phyloP scores from a whole-genome alignment of 2,113 vertebrate genomes.

The Lates calcarifer region DNA sequence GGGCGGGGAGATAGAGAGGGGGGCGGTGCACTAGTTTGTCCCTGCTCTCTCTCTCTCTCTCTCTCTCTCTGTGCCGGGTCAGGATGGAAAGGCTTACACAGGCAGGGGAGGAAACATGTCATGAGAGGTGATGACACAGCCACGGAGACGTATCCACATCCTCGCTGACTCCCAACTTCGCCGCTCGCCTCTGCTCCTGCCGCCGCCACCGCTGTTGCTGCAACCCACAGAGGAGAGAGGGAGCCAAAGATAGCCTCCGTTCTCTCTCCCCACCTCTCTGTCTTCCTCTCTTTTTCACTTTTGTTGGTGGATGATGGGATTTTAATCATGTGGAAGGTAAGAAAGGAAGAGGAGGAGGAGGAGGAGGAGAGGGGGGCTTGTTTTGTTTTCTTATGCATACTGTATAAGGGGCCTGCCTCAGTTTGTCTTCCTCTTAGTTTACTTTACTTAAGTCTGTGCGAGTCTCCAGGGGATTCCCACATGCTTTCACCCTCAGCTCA shows the following conservation, averaged over 20 bases:
- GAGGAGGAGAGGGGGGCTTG: neutral
- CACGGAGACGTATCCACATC: constrained; percentile 67
- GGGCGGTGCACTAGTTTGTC: constrained; percentile 70
- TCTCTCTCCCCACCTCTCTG: constrained; percentile 36
- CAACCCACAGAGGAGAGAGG: constrained; percentile 63
- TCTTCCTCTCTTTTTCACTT: constrained; percentile 70
- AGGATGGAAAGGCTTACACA: constrained; percentile 77
- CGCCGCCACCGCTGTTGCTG: constrained; percentile 9
- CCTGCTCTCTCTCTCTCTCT: constrained; percentile 50
- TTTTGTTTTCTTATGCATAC: constrained; percentile 1
- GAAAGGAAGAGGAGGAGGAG: constrained; percentile 4
- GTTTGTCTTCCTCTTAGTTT: constrained; percentile 52
- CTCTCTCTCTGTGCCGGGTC: constrained; percentile 66
- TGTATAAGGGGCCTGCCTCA: constrained; percentile 8
- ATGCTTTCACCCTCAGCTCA: constrained; percentile 34
- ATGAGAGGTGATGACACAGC: constrained; percentile 82
- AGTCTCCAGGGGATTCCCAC: constrained; percentile 57
- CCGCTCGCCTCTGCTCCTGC: constrained; percentile 17
- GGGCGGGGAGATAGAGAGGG: constrained; percentile 38
- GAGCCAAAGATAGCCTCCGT: constrained; percentile 63
- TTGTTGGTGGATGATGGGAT: constrained; percentile 81
- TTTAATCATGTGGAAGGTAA: constrained; percentile 85
- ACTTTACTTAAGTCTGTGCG: constrained; percentile 51
- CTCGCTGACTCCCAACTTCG: constrained; percentile 59
- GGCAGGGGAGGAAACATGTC: constrained; percentile 79